Evolutionary conservation across 2,888 invertebrate species (phyloP).

Genomic region (Tenthredo scrophulariae): DNA sequence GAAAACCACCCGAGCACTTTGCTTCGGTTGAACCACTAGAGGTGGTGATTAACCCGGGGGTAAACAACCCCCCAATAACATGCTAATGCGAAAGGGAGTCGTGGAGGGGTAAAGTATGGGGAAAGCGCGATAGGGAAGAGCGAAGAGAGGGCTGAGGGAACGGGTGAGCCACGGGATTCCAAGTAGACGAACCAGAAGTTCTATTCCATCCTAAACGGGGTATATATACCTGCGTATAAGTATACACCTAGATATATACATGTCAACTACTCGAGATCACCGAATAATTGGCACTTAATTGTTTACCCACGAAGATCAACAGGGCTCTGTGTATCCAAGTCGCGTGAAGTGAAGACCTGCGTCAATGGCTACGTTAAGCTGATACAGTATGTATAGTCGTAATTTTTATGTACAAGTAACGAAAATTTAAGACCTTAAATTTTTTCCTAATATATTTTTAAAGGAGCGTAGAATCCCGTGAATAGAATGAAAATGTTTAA

Average conservation of each 20-base stretch:
- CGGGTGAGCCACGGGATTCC: conserved; percentile 28
- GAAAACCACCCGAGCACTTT: conserved; percentile 48
- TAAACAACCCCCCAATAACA: conserved; percentile 76
- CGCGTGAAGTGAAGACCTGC: background rate
- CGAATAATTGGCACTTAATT: conserved; percentile 48
- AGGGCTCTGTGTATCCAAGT: background rate
- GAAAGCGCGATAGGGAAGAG: conserved; percentile 26
- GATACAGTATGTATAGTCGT: background rate
- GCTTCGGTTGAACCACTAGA: conserved; percentile 54
- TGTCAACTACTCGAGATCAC: conserved; percentile 39
- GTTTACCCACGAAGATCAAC: conserved; percentile 47
- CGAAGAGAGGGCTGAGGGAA: conserved; percentile 54
- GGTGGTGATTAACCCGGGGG: conserved; percentile 71
- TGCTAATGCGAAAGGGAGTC: conserved; percentile 71
- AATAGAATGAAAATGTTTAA: background rate
- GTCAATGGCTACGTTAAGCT: background rate
- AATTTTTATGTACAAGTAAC: too few relatives aligned
- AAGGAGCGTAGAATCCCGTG: background rate
- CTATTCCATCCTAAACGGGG: conserved; percentile 24
- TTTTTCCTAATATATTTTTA: background rate
- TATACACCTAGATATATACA: conserved; percentile 12
- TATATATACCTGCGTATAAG: background rate
- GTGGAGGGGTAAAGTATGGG: conserved; percentile 49
- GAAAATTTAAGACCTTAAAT: too few relatives aligned
- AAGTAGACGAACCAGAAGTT: conserved; percentile 41